Evolutionary conservation across 2,797 vertebrate genomes (phyloP), one percentile per base, ranked within the genome.

Genomic region (Hirundo rustica): DNA sequence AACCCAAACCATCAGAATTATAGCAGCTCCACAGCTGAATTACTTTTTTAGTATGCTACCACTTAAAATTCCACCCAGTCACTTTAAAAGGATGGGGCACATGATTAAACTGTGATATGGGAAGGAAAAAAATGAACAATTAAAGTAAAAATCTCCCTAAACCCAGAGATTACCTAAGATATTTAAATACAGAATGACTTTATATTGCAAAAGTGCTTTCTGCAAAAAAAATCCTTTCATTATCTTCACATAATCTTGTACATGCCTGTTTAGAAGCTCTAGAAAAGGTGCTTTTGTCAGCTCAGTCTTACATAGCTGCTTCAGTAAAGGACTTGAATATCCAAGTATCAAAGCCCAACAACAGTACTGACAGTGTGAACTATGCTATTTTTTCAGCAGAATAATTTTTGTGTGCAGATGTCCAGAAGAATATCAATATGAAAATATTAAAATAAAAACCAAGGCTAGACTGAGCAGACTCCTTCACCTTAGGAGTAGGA

Each of bases 1-100:
- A 93, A 96, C 82, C 80, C 92, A 86, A 95, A 90, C 73, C 48
- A 92, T 79, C 76, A 92, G 89, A 94, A 96, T 78, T 75, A 92
- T 34, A 93, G 72, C 70, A 91, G 87, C 70, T 94, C 91, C 87
- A 91, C 70, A 94, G 82, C 40, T 94, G 79, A 96, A 95, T 90
- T 92, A 84, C 82, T 72, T 89, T 82, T 93, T 90, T 78, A 93
- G 91, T 86, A 64, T 44, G 67, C 76, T 92, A 67, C 34, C 76
- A 86, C 76, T 96, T 96, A 84, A 95, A 91, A 94, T 95, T 96
- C 92, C 87, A 93, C 85, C 88, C 88, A 95, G 80, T 79, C 80
- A 73, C 77, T 95, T 95, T 76, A 78, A 92, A 92, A 88, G 71
- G 60, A 90, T 71, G 48, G 30, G 81, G 53, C 40, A 88, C 32